Base-by-base conservation (phyloP, 2,797 vertebrate genomes). In the Enteromius afrohamiltoni region DNA sequence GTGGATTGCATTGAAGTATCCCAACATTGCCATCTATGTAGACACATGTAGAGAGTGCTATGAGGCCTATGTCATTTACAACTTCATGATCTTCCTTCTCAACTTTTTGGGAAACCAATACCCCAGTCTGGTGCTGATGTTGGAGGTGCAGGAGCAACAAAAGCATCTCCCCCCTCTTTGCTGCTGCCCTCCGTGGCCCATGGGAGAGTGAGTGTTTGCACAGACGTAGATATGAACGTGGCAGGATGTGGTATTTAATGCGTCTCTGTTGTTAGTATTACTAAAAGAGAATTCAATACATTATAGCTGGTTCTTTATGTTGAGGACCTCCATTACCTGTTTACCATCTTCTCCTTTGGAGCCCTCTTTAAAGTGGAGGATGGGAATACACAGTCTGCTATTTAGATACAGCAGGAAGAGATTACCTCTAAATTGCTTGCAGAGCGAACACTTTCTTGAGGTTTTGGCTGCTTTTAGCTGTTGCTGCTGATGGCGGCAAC, bases 41-140 rank as follows among this genome's bases (percentile, higher is more conserved):
- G 98, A 99, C 92, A 99, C 98, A 0, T 99, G 98, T 93, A 94
- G 98, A 92, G 98, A 99, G 90, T 99, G 98, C 93, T 99, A 99
- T 23, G 98, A 99, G 94, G 98, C 98, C 19, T 99, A 97, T 80
- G 98, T 99, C 90, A 99, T 99, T 94, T 99, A 99, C 92, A 99
- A 98, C 91, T 99, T 99, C 89, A 99, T 99, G 98, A 97, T 95
- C 87, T 99, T 99, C 91, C 93, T 99, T 92, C 96, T 97, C 40
- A 99, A 97, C 92, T 99, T 97, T 84, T 92, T 99, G 91, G 97
- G 95, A 76, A 97, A 97, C 90, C 97, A 97, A 77, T 99, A 97
- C 86, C 98, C 98, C 85, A 98, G 96, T 91, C 93, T 99, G 86
- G 96, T 97, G 81, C 91, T 97, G 92, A 98, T 99, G 92, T 95